A percentile compares a stretch with the other conserved stretches of the same genome.
Conservation (phyloP, 2,113 vertebrate species). For the Antechinus flavipes region DNA sequence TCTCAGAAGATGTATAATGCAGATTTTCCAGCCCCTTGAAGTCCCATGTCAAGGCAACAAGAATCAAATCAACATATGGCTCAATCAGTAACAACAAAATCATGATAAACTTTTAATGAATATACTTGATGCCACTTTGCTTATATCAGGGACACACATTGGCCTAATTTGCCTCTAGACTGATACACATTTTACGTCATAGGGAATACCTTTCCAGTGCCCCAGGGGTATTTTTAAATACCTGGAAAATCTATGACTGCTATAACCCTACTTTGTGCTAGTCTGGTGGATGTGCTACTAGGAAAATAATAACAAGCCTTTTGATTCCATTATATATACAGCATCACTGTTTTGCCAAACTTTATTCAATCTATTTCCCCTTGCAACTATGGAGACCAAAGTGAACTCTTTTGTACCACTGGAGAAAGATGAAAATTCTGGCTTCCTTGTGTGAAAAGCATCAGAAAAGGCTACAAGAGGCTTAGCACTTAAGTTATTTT, state of each 20-base stretch:
- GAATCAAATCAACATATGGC: slow-evolving; percentile 78
- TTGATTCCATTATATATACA: slow-evolving; percentile 51
- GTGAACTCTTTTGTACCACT: slow-evolving; percentile 53
- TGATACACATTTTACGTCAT: slow-evolving; percentile 68
- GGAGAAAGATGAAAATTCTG: slow-evolving; percentile 56
- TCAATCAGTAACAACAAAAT: slow-evolving; percentile 75
- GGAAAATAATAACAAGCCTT: slow-evolving; percentile 30
- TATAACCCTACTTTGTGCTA: slow-evolving; percentile 73
- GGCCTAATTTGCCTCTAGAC: slow-evolving; percentile 59
- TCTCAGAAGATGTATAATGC: slow-evolving; percentile 80
- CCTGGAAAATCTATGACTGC: slow-evolving; percentile 39
- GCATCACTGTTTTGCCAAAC: slow-evolving; percentile 53
- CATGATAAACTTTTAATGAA: slow-evolving; percentile 60
- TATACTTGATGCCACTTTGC: slow-evolving; percentile 15
- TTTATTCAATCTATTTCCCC: slow-evolving; percentile 53
- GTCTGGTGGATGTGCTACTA: slow-evolving; percentile 68
- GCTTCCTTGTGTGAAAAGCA: slow-evolving; percentile 64
- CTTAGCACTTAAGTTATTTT: slow-evolving; percentile 31
- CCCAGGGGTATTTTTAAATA: background rate
- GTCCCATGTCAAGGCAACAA: slow-evolving; percentile 80
- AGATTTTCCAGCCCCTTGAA: slow-evolving; percentile 80
- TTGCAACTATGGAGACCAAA: slow-evolving; percentile 48
- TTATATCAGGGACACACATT: slow-evolving; percentile 59
- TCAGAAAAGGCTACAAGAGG: slow-evolving; percentile 62
- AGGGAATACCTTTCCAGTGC: slow-evolving; percentile 64